Evolutionary conservation across 1,140 invertebrate genomes (phyloP).

Genomic region (Theocolax elegans): DNA sequence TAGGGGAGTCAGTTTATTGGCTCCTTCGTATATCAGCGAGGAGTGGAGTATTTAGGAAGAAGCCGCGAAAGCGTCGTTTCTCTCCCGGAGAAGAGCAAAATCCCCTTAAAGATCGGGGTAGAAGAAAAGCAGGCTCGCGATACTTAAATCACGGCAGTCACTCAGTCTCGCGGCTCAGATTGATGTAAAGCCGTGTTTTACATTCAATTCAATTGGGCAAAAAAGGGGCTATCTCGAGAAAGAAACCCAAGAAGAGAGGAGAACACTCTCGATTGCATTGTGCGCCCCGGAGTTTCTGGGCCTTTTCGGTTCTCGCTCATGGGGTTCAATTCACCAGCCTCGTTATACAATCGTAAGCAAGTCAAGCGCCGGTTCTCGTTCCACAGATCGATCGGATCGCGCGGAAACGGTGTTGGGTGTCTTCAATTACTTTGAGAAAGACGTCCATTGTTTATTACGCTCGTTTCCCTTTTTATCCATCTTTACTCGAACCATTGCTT

Average conservation of each 20-base stretch:
- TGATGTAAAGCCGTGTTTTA: constrained; percentile 68
- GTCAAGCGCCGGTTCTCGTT: background rate
- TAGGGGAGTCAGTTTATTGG: constrained; percentile 37
- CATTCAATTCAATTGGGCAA: constrained; percentile 52
- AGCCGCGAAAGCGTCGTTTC: too few relatives aligned
- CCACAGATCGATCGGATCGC: constrained; percentile 15
- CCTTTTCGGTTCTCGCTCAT: too few relatives aligned
- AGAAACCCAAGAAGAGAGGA: background rate
- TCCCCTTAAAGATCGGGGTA: background rate
- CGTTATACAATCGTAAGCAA: constrained; percentile 33
- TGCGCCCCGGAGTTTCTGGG: too few relatives aligned
- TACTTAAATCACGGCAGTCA: constrained; percentile 64
- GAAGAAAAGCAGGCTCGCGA: constrained; percentile 48
- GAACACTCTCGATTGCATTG: too few relatives aligned
- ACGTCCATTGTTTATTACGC: constrained; percentile 37
- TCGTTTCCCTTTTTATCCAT: too few relatives aligned
- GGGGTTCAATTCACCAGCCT: constrained; percentile 9
- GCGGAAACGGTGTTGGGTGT: constrained; percentile 28
- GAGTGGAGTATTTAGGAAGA: background rate
- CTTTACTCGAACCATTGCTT: too few relatives aligned
- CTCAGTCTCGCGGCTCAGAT: constrained; percentile 65
- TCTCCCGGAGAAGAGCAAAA: background rate
- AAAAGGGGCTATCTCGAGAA: too few relatives aligned
- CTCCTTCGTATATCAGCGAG: too few relatives aligned
- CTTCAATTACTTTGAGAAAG: constrained; percentile 40